Base-by-base conservation (phyloP, 2,797 vertebrate genomes). In the Lates japonicus region DNA sequence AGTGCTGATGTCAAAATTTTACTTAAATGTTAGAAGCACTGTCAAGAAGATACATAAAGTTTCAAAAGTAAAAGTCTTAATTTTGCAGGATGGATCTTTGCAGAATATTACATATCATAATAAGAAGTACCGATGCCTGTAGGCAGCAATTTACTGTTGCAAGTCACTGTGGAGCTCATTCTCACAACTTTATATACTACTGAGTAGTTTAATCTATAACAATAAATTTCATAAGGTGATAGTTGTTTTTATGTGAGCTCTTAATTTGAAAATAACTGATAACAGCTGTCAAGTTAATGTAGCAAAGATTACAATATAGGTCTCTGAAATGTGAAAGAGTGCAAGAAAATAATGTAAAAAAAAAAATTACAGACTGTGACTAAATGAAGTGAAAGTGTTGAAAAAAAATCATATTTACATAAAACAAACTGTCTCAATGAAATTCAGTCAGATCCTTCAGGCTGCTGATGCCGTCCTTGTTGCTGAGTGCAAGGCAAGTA, bases 401-500 rank as follows among this genome's bases (percentile, higher is more conserved):
- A 64, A 66, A 69, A 60, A 29, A 31, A 80, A 73, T 48, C 11
- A 41, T 44, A 49, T 66, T 74, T 54, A 42, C 46, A 55, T 67
- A 78, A 68, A 3, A 19, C 33, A 42, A 55, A 74, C 22, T 10
- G 41, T 54, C 61, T 83, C 17, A 67, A 14, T 82, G 44, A 79
- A 87, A 81, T 73, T 1, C 75, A 74, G 69, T 44, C 1, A 70
- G 85, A 64, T 83, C 68, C 81, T 62, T 39, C 51, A 14, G 80
- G 78, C 82, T 74, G 76, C 60, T 54, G 73, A 54, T 19, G 41
- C 19, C n/a, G 73, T 73, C 65, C 74, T 57, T 19, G 66, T 46
- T 31, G 71, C 77, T 66, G 79, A 83, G 48, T 54, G 60, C 64
- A 33, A 54, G 58, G 44, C 68, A 9, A 65, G 73, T 70, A 35